A percentile compares a stretch with the other conserved stretches of the same genome.
Evolutionary conservation across 2,888 invertebrate species (phyloP).

Genomic region (Byasa hedistus): DNA sequence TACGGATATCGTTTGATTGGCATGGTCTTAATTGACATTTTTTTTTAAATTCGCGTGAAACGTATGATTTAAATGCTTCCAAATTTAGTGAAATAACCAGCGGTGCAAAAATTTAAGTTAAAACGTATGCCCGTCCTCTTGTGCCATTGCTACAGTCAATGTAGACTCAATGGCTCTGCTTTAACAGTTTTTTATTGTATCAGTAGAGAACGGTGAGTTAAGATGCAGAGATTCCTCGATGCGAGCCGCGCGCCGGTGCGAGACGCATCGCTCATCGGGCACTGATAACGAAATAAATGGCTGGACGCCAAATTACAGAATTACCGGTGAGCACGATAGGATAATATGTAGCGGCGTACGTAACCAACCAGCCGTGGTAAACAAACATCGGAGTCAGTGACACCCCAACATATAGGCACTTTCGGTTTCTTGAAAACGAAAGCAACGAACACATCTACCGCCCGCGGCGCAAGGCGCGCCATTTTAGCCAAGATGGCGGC

Average conservation of each 20-base stretch:
- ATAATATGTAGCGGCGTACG: constrained; percentile 52
- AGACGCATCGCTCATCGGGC: constrained; percentile 50
- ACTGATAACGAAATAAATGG: constrained; percentile 66
- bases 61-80: too few relatives aligned
- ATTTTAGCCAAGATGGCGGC: constrained; percentile 67
- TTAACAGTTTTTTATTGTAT: neutral
- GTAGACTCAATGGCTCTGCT: neutral
- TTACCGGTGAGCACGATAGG: constrained; percentile 65
- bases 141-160: neutral
- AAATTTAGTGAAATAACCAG: too few relatives aligned
- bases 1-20: neutral
- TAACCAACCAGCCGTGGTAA: constrained; percentile 71
- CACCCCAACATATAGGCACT: constrained; percentile 74
- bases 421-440: constrained; percentile 78
- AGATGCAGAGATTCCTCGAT: constrained; percentile 7
- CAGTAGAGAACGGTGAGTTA: neutral
- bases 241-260: constrained; percentile 38
- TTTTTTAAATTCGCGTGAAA: too few relatives aligned
- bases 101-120: too few relatives aligned
- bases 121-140: too few relatives aligned
- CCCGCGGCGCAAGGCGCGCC: constrained; percentile 51
- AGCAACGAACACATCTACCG: constrained; percentile 66
- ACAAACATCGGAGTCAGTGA: constrained; percentile 77
- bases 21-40: neutral
- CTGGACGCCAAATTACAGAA: constrained; percentile 61